Evolutionary conservation across 2,888 invertebrate species (phyloP), one percentile per base, ranked within the genome.

Genomic region (Acanthacorydalis orientalis): DNA sequence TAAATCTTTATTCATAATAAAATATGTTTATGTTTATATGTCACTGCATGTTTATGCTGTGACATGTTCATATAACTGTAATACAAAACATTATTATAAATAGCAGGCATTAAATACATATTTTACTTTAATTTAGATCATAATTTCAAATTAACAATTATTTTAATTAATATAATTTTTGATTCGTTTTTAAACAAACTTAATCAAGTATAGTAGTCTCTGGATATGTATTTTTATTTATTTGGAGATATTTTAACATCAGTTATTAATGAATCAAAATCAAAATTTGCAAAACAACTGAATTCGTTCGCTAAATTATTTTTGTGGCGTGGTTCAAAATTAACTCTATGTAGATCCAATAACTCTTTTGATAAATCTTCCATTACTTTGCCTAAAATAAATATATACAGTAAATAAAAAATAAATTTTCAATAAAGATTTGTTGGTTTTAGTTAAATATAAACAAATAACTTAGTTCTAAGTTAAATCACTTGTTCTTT

Each of bases 241-340:
- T 38, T 8, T 15, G 15, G 9, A 14, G 7, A 14, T 14, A 38
- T 2, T 9, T 38, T 14, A 37, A 37, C 37, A 37, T 11, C 12
- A 37, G 55, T 51, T 50, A 62, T 53, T 48, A 53, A 54, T 45
- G 56, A 45, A 60, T 83, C 80, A 51, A 85, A 70, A 63, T 83
- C 70, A 65, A 87, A 95, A 69, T 95, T 95, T 41, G 89, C 76
- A 67, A 78, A 96, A 67, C 92, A 91, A 43, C 75, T 77, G 69
- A 96, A 96, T 64, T 90, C 88, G 68, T 96, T 96, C 0, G 85
- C 90, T 58, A 96, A 74, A 67, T 92, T 91, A 56, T 88, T 89
- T 56, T 78, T 77, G 65, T 96, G 96, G 47, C 71, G 73, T 0
- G 95, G 95, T 54, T 74, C 68, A 63, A 90, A 95, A 7, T 62